phyloP scores from a whole-genome alignment of 2,888 invertebrate species.

The Salpingus planirostris region DNA sequence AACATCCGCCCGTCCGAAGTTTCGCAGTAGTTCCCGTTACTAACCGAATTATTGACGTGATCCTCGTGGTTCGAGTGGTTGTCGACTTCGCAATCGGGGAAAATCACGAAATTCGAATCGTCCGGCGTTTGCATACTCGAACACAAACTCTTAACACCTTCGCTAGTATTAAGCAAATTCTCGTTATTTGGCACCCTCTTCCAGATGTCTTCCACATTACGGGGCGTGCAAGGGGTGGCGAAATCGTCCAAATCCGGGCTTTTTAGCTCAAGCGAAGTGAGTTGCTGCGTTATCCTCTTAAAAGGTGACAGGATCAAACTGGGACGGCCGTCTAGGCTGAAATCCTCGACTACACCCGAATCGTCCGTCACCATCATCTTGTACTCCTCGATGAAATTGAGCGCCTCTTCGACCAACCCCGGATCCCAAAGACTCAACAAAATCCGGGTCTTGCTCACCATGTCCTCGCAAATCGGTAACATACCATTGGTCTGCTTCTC shows the following conservation, averaged over 20 bases:
- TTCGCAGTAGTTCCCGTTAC: conserved; percentile 17
- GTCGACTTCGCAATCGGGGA: conserved; percentile 48
- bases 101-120: conserved; percentile 48
- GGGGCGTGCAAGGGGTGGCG: conserved; percentile 57
- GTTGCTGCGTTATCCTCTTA: conserved; percentile 67
- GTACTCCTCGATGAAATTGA: conserved; percentile 73
- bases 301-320: conserved; percentile 54
- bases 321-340: conserved; percentile 26
- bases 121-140: conserved; percentile 36
- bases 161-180: conserved; percentile 36
- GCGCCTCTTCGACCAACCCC: conserved; percentile 73
- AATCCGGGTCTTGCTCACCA: conserved; percentile 69
- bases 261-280: conserved; percentile 59
- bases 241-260: conserved; percentile 67
- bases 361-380: conserved; percentile 43
- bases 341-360: conserved; percentile 36
- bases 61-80: conserved; percentile 6
- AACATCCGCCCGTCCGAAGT: conserved; percentile 37
- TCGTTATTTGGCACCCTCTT: conserved; percentile 12
- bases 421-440: conserved; percentile 80
- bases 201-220: conserved; percentile 56
- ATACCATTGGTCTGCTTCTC: conserved; percentile 65
- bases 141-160: conserved; percentile 34
- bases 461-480: conserved; percentile 67
- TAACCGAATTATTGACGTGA: conserved; percentile 2